Base-by-base conservation (phyloP, 1,140 invertebrate genomes). In the Tetranychus cinnabarinus region DNA sequence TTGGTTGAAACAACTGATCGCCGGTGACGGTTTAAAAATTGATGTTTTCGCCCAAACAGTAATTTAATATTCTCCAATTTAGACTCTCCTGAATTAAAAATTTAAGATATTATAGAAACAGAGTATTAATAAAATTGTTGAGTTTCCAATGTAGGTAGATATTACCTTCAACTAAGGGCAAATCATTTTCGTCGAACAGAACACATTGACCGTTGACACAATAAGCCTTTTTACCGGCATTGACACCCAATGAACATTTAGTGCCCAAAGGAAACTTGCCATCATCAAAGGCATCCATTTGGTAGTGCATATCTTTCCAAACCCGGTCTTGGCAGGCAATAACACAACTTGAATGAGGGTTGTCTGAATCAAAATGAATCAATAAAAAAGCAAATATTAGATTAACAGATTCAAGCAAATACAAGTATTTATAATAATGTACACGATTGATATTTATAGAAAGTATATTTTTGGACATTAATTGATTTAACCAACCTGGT, bases 181-280 rank as follows among this genome's bases (percentile, higher is more conserved):
- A 42, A 58, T 50, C 50, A 45, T 54, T 36, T n/a, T 39, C 36
- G 56, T 58, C 59, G 39, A 63, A 63, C 34, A 42, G 34, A 31
- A 68, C 47, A 58, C 67, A 68, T 31, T 66, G 63, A 15, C 67
- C 67, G 37, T 68, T 66, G 3, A 68, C 35, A 57, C 67, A 68
- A 56, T 65, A 68, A 3, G 62, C 64, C 34, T 60, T 61, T 2
- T 58, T 47, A 33, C 57, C 39, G 5, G 37, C 52, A 58, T 62
- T 60, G 3, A n/a, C 15, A 7, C 59, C 59, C 10, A 57, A 45
- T 54, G 62, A 63, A 52, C 67, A 68, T 37, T 67, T 64, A 7
- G 67, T 68, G 2, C 67, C 67, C 48, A 66, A 63, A 15, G 67
- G 67, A 52, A 68, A 68, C 52, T 66, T 68, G 2, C 67, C 67